These are phyloP conservation scores for Siniperca undulata DNA, from an alignment of 2,797 vertebrate species.

Conservation along the genomic window DNA sequence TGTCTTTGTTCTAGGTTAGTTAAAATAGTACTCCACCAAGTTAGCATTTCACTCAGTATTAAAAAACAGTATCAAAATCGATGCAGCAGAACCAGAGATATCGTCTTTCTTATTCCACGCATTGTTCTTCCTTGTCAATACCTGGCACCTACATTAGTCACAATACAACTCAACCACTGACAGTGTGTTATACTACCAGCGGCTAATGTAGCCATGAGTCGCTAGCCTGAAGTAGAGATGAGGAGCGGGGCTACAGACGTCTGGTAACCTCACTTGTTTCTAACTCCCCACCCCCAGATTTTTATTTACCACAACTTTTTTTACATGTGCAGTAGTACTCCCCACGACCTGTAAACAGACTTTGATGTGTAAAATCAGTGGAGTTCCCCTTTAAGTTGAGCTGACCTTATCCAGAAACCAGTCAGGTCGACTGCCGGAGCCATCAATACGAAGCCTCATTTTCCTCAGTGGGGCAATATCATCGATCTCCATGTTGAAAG, in stretches of 20 bases:
- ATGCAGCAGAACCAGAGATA: background rate
- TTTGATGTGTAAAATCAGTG: background rate
- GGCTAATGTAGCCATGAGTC: background rate
- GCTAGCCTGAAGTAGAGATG: background rate
- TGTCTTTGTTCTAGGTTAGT: background rate
- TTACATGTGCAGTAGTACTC: background rate
- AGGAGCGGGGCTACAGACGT: background rate
- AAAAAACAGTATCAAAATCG: background rate
- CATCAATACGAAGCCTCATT: constrained; percentile 92
- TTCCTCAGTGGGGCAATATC: constrained; percentile 95
- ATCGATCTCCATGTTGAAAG: constrained; percentile 94
- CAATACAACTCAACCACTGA: background rate
- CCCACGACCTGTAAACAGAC: background rate
- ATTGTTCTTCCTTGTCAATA: background rate
- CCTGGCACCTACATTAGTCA: background rate
- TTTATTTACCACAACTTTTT: background rate
- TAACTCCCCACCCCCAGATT: background rate
- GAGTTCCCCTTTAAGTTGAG: background rate
- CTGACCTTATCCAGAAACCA: constrained; percentile 96
- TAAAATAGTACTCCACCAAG: background rate
- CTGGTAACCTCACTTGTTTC: background rate
- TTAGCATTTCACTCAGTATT: background rate
- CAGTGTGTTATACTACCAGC: background rate
- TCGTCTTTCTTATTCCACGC: background rate
- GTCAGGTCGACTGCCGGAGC: constrained; percentile 92